Base-by-base conservation (phyloP, 2,797 vertebrate genomes). In the Centroberyx gerrardi region DNA sequence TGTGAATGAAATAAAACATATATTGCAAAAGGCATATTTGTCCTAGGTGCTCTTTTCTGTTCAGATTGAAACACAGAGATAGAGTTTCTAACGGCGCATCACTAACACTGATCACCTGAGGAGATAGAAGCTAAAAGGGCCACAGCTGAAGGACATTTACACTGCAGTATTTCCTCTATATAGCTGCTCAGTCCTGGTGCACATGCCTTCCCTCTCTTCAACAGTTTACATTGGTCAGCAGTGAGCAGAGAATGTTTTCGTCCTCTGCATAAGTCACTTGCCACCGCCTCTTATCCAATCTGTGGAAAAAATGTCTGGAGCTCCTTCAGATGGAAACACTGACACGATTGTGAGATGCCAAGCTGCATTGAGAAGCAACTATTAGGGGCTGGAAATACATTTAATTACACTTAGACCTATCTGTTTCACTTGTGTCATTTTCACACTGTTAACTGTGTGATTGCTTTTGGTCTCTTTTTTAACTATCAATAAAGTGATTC, bases 81-180 rank as follows among this genome's bases (percentile, higher is more conserved):
- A 75, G 65, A 67, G 82, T 90, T 90, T 84, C 85, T 63, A 68
- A 68, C 8, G 0, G 22, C 83, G 88, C 87, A 90, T 90, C 74
- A 56, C 64, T 91, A 89, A 87, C 89, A 71, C 13, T 72, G 82
- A 78, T 85, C 71, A 83, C 38, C 74, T 42, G 63, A 69, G 74
- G 40, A 76, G 27, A 28, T 1, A 59, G 46, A 48, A 64, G 65
- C 76, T 80, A 62, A 76, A 77, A 80, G 18, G 29, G 22, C 76
- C 62, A 60, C 72, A 74, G 9, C 31, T 74, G 42, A 88, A 85
- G 81, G 75, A 28, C 66, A 74, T 80, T 75, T 61, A 33, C 46
- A 70, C 38, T 40, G 8, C 56, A 10, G 64, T 33, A 42, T 49
- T 14, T 70, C 17, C 36, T 64, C 31, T 12, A 31, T 64, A 42